Base-by-base conservation (phyloP, 2,797 vertebrate genomes). In the Ispidina lecontei region DNA sequence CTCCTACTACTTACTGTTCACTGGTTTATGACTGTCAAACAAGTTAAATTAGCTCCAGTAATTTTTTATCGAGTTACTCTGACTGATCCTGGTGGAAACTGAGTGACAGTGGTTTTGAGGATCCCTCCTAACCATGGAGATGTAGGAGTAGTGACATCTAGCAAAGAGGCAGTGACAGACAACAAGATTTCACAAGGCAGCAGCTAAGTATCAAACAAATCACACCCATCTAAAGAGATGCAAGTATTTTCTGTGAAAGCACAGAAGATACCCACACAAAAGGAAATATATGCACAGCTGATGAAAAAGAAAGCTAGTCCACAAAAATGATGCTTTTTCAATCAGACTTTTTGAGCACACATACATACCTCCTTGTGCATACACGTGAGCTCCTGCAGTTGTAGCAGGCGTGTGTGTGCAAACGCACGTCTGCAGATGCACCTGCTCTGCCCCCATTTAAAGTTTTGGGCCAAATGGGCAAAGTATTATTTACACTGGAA, bases 401-500 rank as follows among this genome's bases (percentile, higher is more conserved):
- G 47, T 7, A 22, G 31, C 2, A 29, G 18, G 11, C 47, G 19
- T 2, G 23, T 63, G 12, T 4, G 28, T 33, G 22, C 77, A 80
- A 74, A 64, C 77, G 69, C 49, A 20, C 5, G 49, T 51, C 69
- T 1, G 7, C 79, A 90, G 67, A 75, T 47, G 67, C 72, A 64
- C 85, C 91, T 92, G 89, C 89, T 88, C 75, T 60, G 73, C 33
- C 73, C 51, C 10, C 41, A 44, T 4, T 54, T 63, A 82, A 63
- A 72, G n/a, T 44, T 51, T 63, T 20, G 52, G 74, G 89, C 90
- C 88, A 90, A 92, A 71, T 60, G 55, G 81, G 55, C 68, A 62
- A 49, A 75, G 56, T 51, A 89, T 91, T 91, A 94, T 88, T 96
- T 95, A 89, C 91, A 43, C 64, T 90, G 90, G 71, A 89, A 79